Base-by-base conservation (phyloP, 2,888 invertebrate genomes). In the Polydrusus cervinus region DNA sequence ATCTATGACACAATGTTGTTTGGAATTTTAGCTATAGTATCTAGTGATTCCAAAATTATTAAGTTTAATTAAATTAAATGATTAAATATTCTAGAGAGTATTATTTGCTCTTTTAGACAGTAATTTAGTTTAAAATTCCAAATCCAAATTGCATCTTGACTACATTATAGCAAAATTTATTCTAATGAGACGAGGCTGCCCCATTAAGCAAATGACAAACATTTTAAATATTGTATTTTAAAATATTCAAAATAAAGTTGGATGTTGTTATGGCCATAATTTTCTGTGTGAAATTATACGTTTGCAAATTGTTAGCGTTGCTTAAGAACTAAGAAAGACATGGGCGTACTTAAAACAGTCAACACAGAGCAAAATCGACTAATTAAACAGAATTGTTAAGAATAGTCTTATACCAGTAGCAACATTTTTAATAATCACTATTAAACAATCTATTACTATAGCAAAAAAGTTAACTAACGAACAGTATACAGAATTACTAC, bases 251-350 rank as follows among this genome's bases (percentile, higher is more conserved):
- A 67, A 53, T 53, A 40, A 43, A 67, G 49, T 67, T 25, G 49
- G 67, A 67, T 67, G 38, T 67, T 67, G 30, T 67, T 67, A 67
- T 67, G 67, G 53, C 67, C 67, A 55, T 55, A 53, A 66, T 72
- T 72, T 72, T 72, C 66, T 25, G n/a, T 49, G 47, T 66, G 64
- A 71, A 71, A 71, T 71, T 66, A 34, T 66, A 53, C 66, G 60
- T 72, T 65, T 60, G 66, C 47, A 57, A 62, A 71, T 53, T 71
- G 71, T 65, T 67, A 55, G 43, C 51, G 67, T 16, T 55, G 40
- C 53, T 67, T 53, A 55, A 67, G 53, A 67, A 13, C 16, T 51
- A 18, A 53, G 43, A 38, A 40, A 8, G 25, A n/a, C 67, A 67
- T 51, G 30, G 20, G 67, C 67, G 67, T 55, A 30, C 62, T 9